A percentile compares a stretch with the other conserved stretches of the same genome.
phyloP scores from a whole-genome alignment of 2,888 invertebrate genomes.

The Amiota mariae region DNA sequence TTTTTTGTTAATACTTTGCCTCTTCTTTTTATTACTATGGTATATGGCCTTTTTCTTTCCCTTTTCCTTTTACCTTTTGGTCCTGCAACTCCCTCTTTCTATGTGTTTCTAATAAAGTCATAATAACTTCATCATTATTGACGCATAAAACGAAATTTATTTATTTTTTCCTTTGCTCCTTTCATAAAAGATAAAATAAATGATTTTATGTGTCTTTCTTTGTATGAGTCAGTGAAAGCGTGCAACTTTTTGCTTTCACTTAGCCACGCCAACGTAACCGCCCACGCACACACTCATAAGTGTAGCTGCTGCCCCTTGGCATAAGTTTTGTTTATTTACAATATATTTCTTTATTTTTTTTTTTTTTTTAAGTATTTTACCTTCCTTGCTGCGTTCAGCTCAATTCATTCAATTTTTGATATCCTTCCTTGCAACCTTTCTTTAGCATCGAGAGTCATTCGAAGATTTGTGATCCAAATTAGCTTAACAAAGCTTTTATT shows the following conservation, averaged over 20 bases:
- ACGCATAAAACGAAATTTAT: slow-evolving; percentile 66
- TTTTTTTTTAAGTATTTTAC: not conserved
- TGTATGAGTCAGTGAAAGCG: no score
- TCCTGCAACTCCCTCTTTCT: not conserved
- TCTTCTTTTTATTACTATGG: slow-evolving; percentile 32
- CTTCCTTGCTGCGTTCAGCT: not conserved
- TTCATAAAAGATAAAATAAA: slow-evolving; percentile 58
- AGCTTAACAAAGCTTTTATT: no score
- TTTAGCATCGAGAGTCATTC: no score
- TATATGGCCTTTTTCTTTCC: not conserved
- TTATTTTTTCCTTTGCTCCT: slow-evolving; percentile 45
- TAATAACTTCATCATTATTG: slow-evolving; percentile 69
- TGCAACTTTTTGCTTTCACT: slow-evolving; percentile 33
- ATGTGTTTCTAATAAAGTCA: slow-evolving; percentile 59
- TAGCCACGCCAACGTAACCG: not conserved
- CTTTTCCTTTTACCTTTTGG: not conserved
- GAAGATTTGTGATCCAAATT: no score
- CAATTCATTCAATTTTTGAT: not conserved
- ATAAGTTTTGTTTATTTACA: slow-evolving; percentile 31
- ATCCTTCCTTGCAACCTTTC: no score
- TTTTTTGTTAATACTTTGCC: slow-evolving; percentile 58
- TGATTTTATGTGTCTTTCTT: slow-evolving; percentile 53
- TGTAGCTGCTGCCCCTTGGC: slow-evolving; percentile 26
- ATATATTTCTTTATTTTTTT: no score
- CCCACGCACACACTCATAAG: not conserved